phyloP scores from a whole-genome alignment of 1,140 invertebrate species.

The Thalassaphorura encarpata region DNA sequence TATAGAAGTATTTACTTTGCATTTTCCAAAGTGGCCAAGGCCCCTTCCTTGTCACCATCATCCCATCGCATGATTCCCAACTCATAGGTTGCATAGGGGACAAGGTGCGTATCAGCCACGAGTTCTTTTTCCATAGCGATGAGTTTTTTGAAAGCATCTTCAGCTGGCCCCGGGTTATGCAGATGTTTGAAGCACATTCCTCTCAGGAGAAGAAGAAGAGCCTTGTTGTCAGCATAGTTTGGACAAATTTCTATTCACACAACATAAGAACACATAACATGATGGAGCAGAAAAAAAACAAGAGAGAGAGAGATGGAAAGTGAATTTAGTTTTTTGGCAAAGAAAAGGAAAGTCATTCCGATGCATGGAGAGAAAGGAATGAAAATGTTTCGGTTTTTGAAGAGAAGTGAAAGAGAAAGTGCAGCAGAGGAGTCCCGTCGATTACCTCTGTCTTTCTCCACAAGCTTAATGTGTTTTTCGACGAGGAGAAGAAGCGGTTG shows the following conservation, averaged over 20 bases:
- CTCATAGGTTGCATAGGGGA: constrained; percentile 76
- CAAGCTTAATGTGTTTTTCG: constrained; percentile 42
- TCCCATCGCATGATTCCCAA: constrained; percentile 64
- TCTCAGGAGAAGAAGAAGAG: constrained; percentile 63
- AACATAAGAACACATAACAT: background rate
- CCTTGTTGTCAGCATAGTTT: constrained; percentile 81
- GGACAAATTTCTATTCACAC: constrained; percentile 36
- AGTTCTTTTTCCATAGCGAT: constrained; percentile 62
- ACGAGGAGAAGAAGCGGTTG: constrained; percentile 61
- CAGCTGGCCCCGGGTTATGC: constrained; percentile 57
- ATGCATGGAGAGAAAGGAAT: too few species aligned
- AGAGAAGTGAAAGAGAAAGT: background rate
- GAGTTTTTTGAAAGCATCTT: constrained; percentile 62
- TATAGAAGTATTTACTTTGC: constrained; percentile 73
- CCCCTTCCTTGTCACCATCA: constrained; percentile 53
- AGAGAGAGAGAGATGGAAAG: background rate
- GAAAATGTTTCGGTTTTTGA: constrained; percentile 1
- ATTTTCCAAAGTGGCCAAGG: constrained; percentile 63
- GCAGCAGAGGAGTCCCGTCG: background rate
- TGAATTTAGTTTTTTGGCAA: too few species aligned
- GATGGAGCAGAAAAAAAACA: background rate
- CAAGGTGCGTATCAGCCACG: constrained; percentile 63
- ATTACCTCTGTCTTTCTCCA: constrained; percentile 34
- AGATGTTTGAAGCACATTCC: constrained; percentile 71
- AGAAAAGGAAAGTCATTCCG: too few species aligned